Percentiles rank a stretch among this genome's conserved stretches.
Conservation (phyloP, 2,797 vertebrate species). For the Eutrigla gurnardus region DNA sequence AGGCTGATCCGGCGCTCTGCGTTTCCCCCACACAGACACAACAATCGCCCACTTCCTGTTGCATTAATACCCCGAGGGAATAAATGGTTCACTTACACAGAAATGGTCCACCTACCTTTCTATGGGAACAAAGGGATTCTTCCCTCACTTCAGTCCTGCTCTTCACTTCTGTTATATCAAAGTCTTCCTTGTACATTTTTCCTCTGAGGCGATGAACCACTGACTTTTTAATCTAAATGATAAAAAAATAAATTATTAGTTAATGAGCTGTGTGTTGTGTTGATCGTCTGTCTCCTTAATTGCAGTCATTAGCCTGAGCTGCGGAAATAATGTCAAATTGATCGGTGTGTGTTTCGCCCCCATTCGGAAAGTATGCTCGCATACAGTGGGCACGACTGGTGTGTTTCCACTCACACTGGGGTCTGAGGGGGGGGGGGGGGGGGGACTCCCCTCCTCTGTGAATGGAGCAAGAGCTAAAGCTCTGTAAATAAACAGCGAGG, state of each 20-base stretch:
- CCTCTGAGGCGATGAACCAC: conserved; percentile 82
- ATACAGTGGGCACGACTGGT: conserved; percentile 33
- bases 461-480: conserved; percentile 58
- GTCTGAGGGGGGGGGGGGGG: conserved; percentile 19
- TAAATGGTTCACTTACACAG: conserved; percentile 35
- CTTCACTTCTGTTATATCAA: conserved; percentile 66
- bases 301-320: conserved; percentile 32
- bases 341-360: conserved; percentile 41
- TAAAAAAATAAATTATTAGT: conserved; percentile 86
- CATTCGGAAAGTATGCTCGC: conserved; percentile 51
- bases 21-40: conserved; percentile 51
- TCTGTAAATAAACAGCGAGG: conserved; percentile 79
- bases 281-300: conserved; percentile 63
- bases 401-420: conserved; percentile 67
- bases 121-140: conserved; percentile 41
- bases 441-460: conserved; percentile 44
- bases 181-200: conserved; percentile 80
- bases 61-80: conserved; percentile 28
- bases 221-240: conserved; percentile 86
- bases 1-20: conserved; percentile 48
- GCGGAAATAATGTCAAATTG: conserved; percentile 44
- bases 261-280: conserved; percentile 76
- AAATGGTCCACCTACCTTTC: conserved; percentile 41
- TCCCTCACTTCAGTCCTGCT: conserved; percentile 48
- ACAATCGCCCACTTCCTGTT: conserved; percentile 49